Base-by-base conservation (phyloP, 1,140 invertebrate species). In the Eumaeus atala region DNA sequence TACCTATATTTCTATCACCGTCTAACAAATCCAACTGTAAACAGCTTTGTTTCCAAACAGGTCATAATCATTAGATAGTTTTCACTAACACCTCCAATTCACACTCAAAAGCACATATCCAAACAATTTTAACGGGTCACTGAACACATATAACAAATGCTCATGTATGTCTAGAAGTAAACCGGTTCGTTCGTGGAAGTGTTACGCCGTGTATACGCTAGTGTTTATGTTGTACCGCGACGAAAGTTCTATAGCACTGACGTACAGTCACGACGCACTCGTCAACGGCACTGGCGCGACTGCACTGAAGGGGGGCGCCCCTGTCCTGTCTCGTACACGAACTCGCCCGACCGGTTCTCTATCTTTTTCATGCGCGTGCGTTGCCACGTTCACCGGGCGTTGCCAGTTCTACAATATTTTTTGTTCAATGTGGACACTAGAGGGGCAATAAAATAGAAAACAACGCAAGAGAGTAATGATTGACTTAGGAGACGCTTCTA, bases 361-460 rank as follows among this genome's bases (percentile, higher is more conserved):
- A 74, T 74, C 69, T 77, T 76, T 70, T 71, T 80, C 65, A 67
- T 82, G 79, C 82, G 82, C 70, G 72, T 74, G 78, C 77, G 77
- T 72, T 82, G 74, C 71, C 72, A 72, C 71, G 72, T 74, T 78
- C 66, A 71, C 66, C 67, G 40, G 59, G 62, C 74, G 70, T 75
- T 75, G 74, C 73, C 70, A 84, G 77, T 74, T 72, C 71, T 69
- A 75, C 67, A 58, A 56, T 70, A 67, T 80, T 85, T 82, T 82
- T 79, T 82, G 71, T 84, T 82, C 21, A 80, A 64, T 80, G 67
- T 85, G 78, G 78, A 77, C 72, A 72, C 74, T 64, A 67, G 79
- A 79, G 77, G 70, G 71, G 70, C 72, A 70, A 79, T 84, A 82
- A 82, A 82, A 77, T 82, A 79, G 74, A 79, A 77, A 78, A 68